phyloP scores from a whole-genome alignment of 2,888 invertebrate genomes.

The Drosophila paramelanica region DNA sequence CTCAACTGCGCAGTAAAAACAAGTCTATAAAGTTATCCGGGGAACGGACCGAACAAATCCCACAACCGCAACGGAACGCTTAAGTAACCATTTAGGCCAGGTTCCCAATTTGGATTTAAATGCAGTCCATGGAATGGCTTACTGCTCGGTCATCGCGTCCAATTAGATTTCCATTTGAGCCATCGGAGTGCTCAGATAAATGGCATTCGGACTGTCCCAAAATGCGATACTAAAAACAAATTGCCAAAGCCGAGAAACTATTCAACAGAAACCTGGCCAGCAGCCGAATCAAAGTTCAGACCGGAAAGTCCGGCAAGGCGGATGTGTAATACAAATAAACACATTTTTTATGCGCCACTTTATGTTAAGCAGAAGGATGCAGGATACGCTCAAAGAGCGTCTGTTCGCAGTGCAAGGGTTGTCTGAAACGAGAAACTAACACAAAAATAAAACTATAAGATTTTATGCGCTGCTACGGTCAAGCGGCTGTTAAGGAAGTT shows the following conservation, averaged over 20 bases:
- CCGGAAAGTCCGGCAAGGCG: slow-evolving; percentile 38
- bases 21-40: slow-evolving; percentile 23
- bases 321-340: slow-evolving; percentile 75
- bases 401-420: slow-evolving; percentile 40
- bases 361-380: slow-evolving; percentile 66
- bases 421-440: slow-evolving; percentile 5
- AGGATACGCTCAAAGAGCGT: slow-evolving; percentile 16
- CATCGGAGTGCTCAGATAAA: slow-evolving; percentile 71
- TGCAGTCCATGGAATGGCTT: slow-evolving; percentile 26
- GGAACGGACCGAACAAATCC: not conserved
- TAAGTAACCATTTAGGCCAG: slow-evolving; percentile 51
- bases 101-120: slow-evolving; percentile 1
- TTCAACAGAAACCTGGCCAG: slow-evolving; percentile 37
- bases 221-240: slow-evolving; percentile 67
- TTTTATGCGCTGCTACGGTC: slow-evolving; percentile 72
- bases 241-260: slow-evolving; percentile 58
- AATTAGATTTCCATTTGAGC: slow-evolving; percentile 76
- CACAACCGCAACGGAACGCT: slow-evolving; percentile 9
- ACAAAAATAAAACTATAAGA: slow-evolving; percentile 72
- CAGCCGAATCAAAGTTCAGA: slow-evolving; percentile 66
- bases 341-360: slow-evolving; percentile 81
- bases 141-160: slow-evolving; percentile 66
- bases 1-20: slow-evolving; percentile 14
- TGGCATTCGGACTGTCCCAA: slow-evolving; percentile 47
- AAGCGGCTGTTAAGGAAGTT: slow-evolving; percentile 67